Base-by-base conservation (phyloP, 92 coral and sea anemone species). In the Actinostola sp. region DNA sequence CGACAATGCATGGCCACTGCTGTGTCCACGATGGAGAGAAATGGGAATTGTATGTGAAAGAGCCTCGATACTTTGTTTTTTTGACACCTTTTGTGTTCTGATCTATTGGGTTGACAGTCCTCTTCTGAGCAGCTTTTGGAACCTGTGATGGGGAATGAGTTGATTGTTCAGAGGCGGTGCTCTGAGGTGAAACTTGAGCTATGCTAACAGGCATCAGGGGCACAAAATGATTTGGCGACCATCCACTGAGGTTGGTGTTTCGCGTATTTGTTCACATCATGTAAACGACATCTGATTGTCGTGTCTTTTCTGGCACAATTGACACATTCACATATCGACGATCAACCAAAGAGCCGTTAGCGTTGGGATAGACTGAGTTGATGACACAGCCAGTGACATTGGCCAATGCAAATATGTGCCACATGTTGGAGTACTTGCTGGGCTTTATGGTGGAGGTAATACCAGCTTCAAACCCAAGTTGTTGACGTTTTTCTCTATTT, bases 201-300 rank as follows among this genome's bases (percentile, higher is more conserved):
- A 19, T 17, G 9, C 24, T 17, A 8, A 59, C 72, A 36, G 88
- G 88, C 56, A 76, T 3, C 77, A 82, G 38, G 45, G 83, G 79
- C 45, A 82, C 88, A 70, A 82, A 76, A 63, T 82, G 88, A 72
- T 82, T 82, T 31, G 88, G 88, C 6, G 83, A 51, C 83, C 83
- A 79, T 45, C 81, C 89, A 42, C 70, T 53, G 28, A 84, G 76
- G 73, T 79, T 63, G 50, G 53, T 70, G 63, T 79, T 79, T 7
- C 63, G 56, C 0, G 85, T 84, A 55, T 84, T 86, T 23, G 80
- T 71, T 81, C 89, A 76, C 88, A 82, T 82, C 38, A 82, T 9
- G 43, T 46, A 76, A 60, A 65, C 78, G 33, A 75, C 77, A 23
- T 19, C 16, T 59, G 74, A 54, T 46, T 58, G 77, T 53, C 57